Evolutionary conservation across 2,888 invertebrate species (phyloP).

Genomic region (Rhogogaster chlorosoma): DNA sequence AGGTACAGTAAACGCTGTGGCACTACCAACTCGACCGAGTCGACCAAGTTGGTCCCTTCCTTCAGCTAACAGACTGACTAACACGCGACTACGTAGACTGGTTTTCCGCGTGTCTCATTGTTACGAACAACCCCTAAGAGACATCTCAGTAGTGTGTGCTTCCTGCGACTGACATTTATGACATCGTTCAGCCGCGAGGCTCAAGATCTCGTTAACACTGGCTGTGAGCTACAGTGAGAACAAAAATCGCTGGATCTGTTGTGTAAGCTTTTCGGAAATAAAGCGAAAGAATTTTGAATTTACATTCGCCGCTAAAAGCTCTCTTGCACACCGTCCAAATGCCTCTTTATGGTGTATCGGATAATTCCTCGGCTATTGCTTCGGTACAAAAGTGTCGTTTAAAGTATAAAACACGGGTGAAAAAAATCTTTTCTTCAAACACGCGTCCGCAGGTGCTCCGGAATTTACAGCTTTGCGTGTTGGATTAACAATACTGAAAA

Average conservation of each 20-base stretch:
- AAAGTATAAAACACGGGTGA: conserved; percentile 68
- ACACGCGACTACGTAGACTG: conserved; percentile 53
- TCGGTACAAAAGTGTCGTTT: conserved; percentile 13
- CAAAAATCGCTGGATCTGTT: background rate
- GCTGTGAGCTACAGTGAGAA: background rate
- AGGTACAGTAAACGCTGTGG: conserved; percentile 71
- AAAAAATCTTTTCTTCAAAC: conserved; percentile 76
- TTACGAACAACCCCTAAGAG: conserved; percentile 69
- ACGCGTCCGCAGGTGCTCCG: conserved; percentile 58
- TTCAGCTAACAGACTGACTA: conserved; percentile 46
- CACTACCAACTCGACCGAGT: conserved; percentile 19
- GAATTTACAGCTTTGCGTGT: conserved; percentile 74
- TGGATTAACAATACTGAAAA: conserved; percentile 41
- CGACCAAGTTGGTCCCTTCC: conserved; percentile 34
- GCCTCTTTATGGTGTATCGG: background rate
- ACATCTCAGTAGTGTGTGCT: conserved; percentile 55
- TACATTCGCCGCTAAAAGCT: background rate
- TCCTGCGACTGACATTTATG: conserved; percentile 74
- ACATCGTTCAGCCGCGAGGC: conserved; percentile 65
- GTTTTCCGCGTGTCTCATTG: conserved; percentile 74
- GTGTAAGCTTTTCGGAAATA: background rate
- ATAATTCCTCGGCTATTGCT: background rate
- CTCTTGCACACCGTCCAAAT: background rate
- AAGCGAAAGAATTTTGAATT: background rate
- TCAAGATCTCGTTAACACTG: conserved; percentile 71